Conservation (phyloP, 1,140 invertebrate species). For the Hypothenemus hampei region DNA sequence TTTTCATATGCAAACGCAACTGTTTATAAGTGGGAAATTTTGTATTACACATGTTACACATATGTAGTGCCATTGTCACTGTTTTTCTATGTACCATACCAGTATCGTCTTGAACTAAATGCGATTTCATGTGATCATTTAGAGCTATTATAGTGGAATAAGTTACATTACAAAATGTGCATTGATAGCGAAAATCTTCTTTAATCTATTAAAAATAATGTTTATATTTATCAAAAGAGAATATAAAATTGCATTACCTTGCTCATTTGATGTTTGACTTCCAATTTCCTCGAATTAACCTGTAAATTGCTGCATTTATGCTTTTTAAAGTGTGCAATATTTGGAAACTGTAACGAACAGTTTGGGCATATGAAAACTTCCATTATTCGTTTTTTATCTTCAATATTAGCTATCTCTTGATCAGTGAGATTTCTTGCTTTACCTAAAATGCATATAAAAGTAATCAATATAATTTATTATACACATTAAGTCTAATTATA, state of each 20-base stretch:
- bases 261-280: constrained; percentile 2
- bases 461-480: too few relatives aligned
- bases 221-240: background rate
- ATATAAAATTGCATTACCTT: background rate
- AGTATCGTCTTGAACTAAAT: constrained; percentile 38
- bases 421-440: constrained; percentile 24
- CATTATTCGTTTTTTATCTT: constrained; percentile 27
- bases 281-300: background rate
- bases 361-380: constrained; percentile 35
- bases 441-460: constrained; percentile 20
- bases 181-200: constrained; percentile 39
- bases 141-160: constrained; percentile 49
- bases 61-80: constrained; percentile 31
- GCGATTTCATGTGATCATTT: constrained; percentile 51
- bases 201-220: constrained; percentile 6
- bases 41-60: constrained; percentile 60
- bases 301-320: constrained; percentile 34
- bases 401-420: constrained; percentile 19
- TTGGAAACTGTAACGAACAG: constrained; percentile 37
- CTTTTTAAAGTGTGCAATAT: constrained; percentile 33
- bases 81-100: constrained; percentile 14
- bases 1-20: constrained; percentile 62
- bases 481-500: too few relatives aligned
- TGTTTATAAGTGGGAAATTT: constrained; percentile 63
- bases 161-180: constrained; percentile 46